These are phyloP conservation scores for Dysmachus trigonus DNA, from an alignment of 2,888 invertebrate species.

Conservation along the genomic window DNA sequence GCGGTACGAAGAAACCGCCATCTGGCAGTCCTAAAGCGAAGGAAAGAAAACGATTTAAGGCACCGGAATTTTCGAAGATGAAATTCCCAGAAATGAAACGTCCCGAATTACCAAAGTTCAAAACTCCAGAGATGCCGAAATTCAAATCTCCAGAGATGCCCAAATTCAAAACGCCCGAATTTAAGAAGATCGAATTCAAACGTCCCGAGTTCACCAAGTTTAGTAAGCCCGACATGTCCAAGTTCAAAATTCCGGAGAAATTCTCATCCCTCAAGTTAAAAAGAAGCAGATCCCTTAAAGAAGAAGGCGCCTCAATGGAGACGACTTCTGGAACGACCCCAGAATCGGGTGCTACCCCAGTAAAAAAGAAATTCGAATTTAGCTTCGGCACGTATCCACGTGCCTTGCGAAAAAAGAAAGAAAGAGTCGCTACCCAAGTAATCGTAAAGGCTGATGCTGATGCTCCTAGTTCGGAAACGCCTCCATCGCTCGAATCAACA, in stretches of 20 bases:
- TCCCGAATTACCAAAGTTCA: conserved; percentile 53
- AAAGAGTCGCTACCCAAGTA: conserved; percentile 50
- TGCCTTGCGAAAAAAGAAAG: conserved; percentile 67
- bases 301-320: conserved; percentile 53
- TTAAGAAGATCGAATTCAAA: conserved; percentile 57
- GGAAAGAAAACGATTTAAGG: conserved; percentile 60
- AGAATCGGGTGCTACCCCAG: conserved; percentile 66
- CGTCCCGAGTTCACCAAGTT: conserved; percentile 65
- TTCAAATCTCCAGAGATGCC: conserved; percentile 66
- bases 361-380: conserved; percentile 72
- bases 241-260: conserved; percentile 71
- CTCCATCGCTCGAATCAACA: conserved; percentile 73
- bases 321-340: conserved; percentile 58
- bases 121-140: conserved; percentile 66
- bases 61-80: conserved; percentile 63
- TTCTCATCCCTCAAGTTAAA: conserved; percentile 70
- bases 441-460: conserved; percentile 69
- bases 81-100: conserved; percentile 64
- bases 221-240: conserved; percentile 69
- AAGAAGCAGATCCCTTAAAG: conserved; percentile 64
- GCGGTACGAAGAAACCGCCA: conserved; percentile 67
- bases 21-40: conserved; percentile 61
- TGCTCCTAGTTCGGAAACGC: conserved; percentile 66
- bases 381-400: conserved; percentile 83
- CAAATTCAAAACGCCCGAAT: conserved; percentile 58